phyloP scores from a whole-genome alignment of 2,888 invertebrate genomes.

The Eupeodes luniger region DNA sequence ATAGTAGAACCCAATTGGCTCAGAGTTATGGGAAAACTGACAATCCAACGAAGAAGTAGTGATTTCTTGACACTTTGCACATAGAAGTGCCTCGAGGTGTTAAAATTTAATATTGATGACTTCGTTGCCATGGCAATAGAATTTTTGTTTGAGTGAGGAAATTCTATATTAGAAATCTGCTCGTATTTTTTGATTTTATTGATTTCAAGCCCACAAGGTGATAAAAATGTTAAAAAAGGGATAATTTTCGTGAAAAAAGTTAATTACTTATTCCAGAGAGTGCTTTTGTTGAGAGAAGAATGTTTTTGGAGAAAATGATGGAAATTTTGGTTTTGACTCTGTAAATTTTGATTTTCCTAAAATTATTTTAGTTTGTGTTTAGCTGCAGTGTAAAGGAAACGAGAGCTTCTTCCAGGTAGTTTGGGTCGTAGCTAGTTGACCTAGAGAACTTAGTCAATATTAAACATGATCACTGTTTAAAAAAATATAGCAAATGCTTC shows the following conservation, averaged over 20 bases:
- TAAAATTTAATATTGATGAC: neutral
- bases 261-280: neutral
- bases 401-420: no score
- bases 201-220: neutral
- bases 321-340: no score
- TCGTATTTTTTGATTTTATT: constrained; percentile 2
- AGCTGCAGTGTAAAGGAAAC: no score
- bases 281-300: neutral
- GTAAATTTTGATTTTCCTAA: no score
- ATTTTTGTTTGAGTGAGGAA: neutral
- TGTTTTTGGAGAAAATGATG: neutral
- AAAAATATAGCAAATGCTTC: no score
- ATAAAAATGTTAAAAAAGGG: neutral
- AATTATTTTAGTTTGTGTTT: no score
- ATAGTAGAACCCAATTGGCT: constrained; percentile 20
- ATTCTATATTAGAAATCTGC: neutral
- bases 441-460: no score
- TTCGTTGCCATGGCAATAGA: neutral
- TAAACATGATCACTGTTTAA: no score
- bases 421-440: no score
- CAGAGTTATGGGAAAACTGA: constrained; percentile 40
- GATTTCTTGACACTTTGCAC: constrained; percentile 10
- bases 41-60: constrained; percentile 16
- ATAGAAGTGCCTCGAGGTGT: neutral
- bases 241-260: neutral